Percentiles rank a stretch among this genome's conserved stretches.
Conservation (phyloP, 1,140 invertebrate species). For the Branchinecta lynchi region DNA sequence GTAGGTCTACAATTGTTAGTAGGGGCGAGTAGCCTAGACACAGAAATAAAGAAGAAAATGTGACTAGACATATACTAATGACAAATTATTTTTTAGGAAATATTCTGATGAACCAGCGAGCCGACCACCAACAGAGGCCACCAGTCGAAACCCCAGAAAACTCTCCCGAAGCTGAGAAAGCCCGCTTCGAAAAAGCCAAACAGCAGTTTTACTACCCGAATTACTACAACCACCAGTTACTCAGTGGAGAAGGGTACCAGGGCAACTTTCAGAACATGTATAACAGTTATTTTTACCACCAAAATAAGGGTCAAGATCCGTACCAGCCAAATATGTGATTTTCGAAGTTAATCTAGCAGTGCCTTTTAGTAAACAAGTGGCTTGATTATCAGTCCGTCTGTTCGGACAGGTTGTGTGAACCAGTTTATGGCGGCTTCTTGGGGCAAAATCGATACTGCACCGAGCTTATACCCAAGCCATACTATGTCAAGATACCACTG, state of each 20-base stretch:
- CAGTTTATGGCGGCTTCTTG: too few species aligned
- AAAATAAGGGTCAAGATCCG: neutral
- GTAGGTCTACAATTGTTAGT: too few species aligned
- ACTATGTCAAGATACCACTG: too few species aligned
- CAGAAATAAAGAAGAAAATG: too few species aligned
- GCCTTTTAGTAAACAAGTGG: too few species aligned
- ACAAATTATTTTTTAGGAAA: neutral
- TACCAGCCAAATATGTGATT: slow-evolving; percentile 7
- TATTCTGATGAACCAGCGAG: neutral
- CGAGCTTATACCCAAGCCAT: too few species aligned
- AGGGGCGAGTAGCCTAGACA: too few species aligned
- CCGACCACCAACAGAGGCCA: neutral
- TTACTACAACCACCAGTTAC: neutral
- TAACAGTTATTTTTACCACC: neutral
- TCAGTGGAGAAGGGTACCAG: neutral
- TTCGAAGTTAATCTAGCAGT: too few species aligned
- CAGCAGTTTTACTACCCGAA: neutral
- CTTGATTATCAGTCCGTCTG: too few species aligned
- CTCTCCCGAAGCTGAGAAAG: neutral
- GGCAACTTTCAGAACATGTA: neutral
- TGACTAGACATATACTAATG: neutral
- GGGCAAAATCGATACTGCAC: too few species aligned
- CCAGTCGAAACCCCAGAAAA: neutral
- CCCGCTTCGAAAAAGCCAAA: neutral
- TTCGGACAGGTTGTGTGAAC: too few species aligned